A percentile compares a stretch with the other conserved stretches of the same genome.
phyloP scores from a whole-genome alignment of 2,888 invertebrate species.

The Sarcophaga variegata region DNA sequence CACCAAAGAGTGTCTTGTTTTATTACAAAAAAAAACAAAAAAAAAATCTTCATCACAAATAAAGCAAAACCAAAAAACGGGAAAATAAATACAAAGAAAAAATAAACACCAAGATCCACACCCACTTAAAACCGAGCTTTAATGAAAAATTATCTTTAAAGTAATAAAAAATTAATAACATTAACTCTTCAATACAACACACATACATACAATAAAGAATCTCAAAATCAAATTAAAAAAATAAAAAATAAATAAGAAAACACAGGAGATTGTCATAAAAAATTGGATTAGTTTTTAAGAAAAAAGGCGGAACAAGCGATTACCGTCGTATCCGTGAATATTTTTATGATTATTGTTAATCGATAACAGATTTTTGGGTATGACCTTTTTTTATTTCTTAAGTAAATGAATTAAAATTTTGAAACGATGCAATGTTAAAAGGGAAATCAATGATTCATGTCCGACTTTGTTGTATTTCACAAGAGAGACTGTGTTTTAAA shows the following conservation, averaged over 20 bases:
- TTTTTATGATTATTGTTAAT: too few species aligned
- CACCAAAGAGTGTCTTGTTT: constrained; percentile 20
- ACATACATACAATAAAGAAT: too few species aligned
- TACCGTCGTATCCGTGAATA: too few species aligned
- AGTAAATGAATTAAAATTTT: too few species aligned
- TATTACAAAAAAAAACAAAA: constrained; percentile 17
- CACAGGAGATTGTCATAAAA: background rate
- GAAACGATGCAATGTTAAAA: too few species aligned
- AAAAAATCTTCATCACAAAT: constrained; percentile 37
- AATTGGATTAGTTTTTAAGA: background rate
- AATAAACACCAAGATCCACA: constrained; percentile 22
- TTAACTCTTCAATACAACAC: background rate
- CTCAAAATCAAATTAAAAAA: too few species aligned
- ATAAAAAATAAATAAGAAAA: too few species aligned
- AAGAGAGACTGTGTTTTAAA: too few species aligned
- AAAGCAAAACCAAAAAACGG: background rate
- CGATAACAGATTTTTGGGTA: too few species aligned
- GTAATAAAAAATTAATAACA: constrained; percentile 41
- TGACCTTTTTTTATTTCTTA: too few species aligned
- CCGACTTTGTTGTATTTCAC: too few species aligned
- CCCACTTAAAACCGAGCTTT: constrained; percentile 45
- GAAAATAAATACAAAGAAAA: background rate
- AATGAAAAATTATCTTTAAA: constrained; percentile 49
- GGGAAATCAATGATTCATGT: too few species aligned
- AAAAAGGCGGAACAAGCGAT: background rate